Percentiles rank a stretch among this genome's conserved stretches.
Evolutionary conservation across 2,888 invertebrate species (phyloP).

Genomic region (Phortica magna): DNA sequence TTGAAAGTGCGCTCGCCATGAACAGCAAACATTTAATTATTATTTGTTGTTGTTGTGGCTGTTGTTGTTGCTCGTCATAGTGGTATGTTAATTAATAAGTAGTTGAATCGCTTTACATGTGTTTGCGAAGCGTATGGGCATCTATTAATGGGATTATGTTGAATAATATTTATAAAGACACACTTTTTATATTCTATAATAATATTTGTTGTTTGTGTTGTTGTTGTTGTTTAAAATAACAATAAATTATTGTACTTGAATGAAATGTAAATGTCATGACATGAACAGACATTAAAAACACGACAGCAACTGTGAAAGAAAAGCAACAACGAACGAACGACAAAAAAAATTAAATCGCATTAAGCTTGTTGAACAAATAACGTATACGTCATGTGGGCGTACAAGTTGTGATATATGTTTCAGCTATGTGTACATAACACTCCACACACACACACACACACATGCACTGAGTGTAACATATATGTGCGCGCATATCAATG

Average conservation of each 20-base stretch:
- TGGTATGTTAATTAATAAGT: not conserved
- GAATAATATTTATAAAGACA: constrained; percentile 55
- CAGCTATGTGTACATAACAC: not conserved
- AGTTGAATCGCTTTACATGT: not conserved
- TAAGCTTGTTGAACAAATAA: constrained; percentile 51
- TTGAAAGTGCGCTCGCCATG: no score
- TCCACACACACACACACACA: not conserved
- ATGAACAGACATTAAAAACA: constrained; percentile 29
- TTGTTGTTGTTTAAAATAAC: not conserved
- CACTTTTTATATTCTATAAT: constrained; percentile 5
- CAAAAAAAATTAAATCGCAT: constrained; percentile 20
- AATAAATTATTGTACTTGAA: constrained; percentile 25
- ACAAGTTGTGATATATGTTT: constrained; percentile 8
- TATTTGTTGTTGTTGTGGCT: not conserved
- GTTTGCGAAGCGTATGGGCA: constrained; percentile 1
- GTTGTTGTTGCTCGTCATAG: not conserved
- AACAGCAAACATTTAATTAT: no score
- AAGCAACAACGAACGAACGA: constrained; percentile 18
- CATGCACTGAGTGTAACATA: not conserved
- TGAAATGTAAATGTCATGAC: constrained; percentile 32
- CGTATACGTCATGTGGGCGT: constrained; percentile 63
- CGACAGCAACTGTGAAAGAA: not conserved
- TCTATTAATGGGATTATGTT: constrained; percentile 41
- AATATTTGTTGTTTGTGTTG: not conserved
- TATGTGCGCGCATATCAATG: constrained; percentile 42